Evolutionary conservation across 1,140 invertebrate genomes (phyloP), one percentile per base, ranked within the genome.

Genomic region (Drosophila rufa): DNA sequence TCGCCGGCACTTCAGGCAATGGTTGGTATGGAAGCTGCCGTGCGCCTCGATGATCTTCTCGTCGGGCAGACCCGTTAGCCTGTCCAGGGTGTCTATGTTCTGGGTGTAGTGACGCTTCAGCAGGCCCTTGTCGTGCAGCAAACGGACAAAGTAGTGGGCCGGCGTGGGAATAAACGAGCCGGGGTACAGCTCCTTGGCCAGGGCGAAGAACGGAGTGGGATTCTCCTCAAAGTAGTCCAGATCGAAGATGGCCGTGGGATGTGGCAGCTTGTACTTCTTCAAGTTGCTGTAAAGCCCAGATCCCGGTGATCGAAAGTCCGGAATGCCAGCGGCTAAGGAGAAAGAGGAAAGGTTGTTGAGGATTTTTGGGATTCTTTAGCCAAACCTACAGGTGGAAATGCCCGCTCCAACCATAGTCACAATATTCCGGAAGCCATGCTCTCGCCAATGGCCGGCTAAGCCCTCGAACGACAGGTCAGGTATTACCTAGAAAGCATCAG

Each of bases 161-260:
- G 94, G 90, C 0, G 97, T 98, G 4, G 98, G 97, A 80, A 96
- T 96, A 83, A 97, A 97, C 25, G 94, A 94, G 48, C 96, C 96
- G 0, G 97, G 97, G 82, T 97, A 96, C n/a, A 98, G 93, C 93
- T 98, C 96, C 93, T 97, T 97, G 17, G 97, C 97, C 56, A 98
- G 93, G 30, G 95, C 94, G 91, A 97, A 98, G 93, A 98, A 98
- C 40, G 98, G 97, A 75, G 96, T 94, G 1, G 97, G 97, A 93
- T 98, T 97, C 79, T 95, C 94, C 73, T 95, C 93, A 77, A 98
- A 98, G 91, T 95, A 98, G 57, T 95, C 95, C 27, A 99, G 95
- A 92, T 99, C 98, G 93, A 99, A 99, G 80, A 99, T 98, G n/a
- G 97, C 96, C 91, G 98, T 96, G n/a, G 98, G 98, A 94, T 98